Evolutionary conservation across 2,113 vertebrate species (phyloP), one percentile per base, ranked within the genome.

Genomic region (Sisor rabdophorus): DNA sequence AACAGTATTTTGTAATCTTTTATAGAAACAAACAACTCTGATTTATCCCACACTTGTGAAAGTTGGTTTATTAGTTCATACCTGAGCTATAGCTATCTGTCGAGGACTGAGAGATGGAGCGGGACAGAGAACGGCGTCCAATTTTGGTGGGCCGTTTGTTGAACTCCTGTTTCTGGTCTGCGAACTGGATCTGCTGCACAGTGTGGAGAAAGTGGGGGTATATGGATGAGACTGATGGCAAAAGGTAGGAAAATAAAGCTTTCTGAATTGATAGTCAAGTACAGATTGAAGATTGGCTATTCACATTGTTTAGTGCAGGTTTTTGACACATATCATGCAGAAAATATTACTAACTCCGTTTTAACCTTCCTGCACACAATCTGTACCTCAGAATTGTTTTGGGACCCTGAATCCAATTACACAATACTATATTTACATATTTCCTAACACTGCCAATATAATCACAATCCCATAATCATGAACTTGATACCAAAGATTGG

Each of bases 1-100:
- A n/a, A n/a, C n/a, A n/a, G n/a, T n/a, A n/a, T n/a, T n/a, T n/a
- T n/a, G n/a, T n/a, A n/a, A n/a, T n/a, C n/a, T n/a, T n/a, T n/a
- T n/a, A 56, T 7, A 16, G 36, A 50, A 44, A 64, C 22, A 17
- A 20, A 68, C 36, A 79, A 30, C 22, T 19, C 16, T 28, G 32
- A 61, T 56, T 50, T 59, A 55, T 44, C 32, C 26, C n/a, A 68
- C 69, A 79, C 85, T 32, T 12, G 2, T 22, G 58, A 61, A 47
- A 58, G 60, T 17, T 22, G 17, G 30, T 77, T 58, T 0, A 11
- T 26, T 20, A 19, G 40, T n/a, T 79, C 87, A 20, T 87, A 98
- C 96, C 97, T 85, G 97, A 99, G 90, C 97, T 98, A 89, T 99
- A 99, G 87, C 96, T 98, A 86, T 99, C 97, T 56, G 97, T 99